Evolutionary conservation across 2,113 vertebrate species (phyloP).

Genomic region (Dolichotis patagonum): DNA sequence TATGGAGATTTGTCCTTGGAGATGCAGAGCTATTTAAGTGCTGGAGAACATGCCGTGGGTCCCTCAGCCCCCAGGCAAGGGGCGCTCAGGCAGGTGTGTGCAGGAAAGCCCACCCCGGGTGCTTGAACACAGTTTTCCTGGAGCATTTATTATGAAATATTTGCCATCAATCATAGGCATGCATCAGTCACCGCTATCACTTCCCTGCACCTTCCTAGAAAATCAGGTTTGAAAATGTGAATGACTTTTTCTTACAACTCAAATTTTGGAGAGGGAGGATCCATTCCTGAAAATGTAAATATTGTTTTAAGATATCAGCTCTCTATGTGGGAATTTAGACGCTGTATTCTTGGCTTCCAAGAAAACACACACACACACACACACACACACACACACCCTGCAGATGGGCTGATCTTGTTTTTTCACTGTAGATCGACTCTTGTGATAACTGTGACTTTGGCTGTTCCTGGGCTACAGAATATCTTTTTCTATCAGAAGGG

Average conservation of each 20-base stretch:
- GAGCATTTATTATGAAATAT: background rate
- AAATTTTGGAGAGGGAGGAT: background rate
- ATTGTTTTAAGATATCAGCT: background rate
- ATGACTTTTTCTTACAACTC: constrained; percentile 13
- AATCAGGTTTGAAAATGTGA: constrained; percentile 18
- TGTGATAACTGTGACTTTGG: background rate
- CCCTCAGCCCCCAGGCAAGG: background rate
- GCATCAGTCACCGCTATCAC: background rate
- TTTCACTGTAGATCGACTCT: background rate
- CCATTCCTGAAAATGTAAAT: background rate
- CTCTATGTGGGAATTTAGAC: background rate
- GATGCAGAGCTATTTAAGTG: background rate
- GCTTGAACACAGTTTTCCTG: background rate
- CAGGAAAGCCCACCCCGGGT: background rate
- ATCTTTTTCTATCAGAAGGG: background rate
- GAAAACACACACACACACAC: background rate
- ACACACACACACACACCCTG: background rate
- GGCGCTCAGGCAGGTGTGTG: background rate
- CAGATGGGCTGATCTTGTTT: background rate
- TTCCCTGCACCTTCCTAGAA: constrained; percentile 23
- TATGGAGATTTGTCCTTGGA: background rate
- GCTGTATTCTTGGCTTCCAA: background rate
- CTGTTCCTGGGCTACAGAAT: background rate
- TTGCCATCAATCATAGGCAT: background rate
- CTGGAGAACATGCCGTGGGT: background rate